A percentile compares a stretch with the other conserved stretches of the same genome.
Conservation (phyloP, 2,113 vertebrate genomes). For the Sturnira hondurensis region DNA sequence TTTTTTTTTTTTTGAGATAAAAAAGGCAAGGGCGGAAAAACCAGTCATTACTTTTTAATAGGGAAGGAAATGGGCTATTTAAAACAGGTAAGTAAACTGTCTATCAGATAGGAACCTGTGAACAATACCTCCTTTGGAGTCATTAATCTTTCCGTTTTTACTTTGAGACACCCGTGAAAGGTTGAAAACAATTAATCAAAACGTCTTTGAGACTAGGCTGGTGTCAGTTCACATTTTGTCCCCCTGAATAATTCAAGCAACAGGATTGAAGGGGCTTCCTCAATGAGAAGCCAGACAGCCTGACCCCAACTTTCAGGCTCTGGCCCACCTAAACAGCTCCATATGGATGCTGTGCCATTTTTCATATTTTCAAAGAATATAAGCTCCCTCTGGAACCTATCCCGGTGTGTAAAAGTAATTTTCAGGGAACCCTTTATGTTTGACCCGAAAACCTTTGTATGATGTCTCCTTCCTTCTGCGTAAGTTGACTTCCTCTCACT, state of each 20-base stretch:
- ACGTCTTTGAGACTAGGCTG: constrained; percentile 37
- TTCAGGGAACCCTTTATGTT: constrained; percentile 23
- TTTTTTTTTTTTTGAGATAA: constrained; percentile 65
- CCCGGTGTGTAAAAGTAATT: constrained; percentile 15
- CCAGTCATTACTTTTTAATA: constrained; percentile 56
- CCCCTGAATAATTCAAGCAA: constrained; percentile 27
- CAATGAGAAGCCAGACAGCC: neutral
- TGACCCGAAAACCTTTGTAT: constrained; percentile 39
- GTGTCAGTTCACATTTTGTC: constrained; percentile 59
- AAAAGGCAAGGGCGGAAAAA: constrained; percentile 59
- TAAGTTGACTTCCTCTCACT: neutral
- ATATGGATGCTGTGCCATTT: constrained; percentile 23
- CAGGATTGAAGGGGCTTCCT: neutral
- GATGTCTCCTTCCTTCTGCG: neutral
- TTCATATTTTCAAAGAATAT: constrained; percentile 38
- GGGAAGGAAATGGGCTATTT: constrained; percentile 53
- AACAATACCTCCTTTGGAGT: constrained; percentile 40
- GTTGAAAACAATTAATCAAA: constrained; percentile 49
- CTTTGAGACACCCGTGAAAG: constrained; percentile 23
- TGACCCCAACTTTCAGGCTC: neutral
- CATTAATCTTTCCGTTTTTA: constrained; percentile 39
- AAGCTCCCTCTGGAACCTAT: constrained; percentile 26
- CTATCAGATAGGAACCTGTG: constrained; percentile 51
- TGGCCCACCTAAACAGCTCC: constrained; percentile 33
- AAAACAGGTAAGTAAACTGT: constrained; percentile 55